Evolutionary conservation across 1,140 invertebrate species (phyloP), one percentile per base, ranked within the genome.

Genomic region (Lysiphlebus fabarum): DNA sequence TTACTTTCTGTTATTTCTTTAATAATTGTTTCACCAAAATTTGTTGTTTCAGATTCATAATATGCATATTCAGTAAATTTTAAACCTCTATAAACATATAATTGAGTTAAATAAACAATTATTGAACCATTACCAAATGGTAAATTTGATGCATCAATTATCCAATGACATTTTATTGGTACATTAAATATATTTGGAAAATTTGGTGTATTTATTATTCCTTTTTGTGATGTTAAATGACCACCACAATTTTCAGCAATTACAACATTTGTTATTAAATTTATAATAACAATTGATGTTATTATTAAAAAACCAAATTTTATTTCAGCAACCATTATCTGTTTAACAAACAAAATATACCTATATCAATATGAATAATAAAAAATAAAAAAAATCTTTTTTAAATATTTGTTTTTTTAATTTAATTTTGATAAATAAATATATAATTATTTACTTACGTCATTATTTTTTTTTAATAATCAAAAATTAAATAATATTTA

Each of bases 21-120:
- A 6, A 86, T 78, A 10, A 86, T 64, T 11, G 75, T 69, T 26
- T 82, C 85, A 2, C 85, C 86, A 43, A 86, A 82, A 67, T 88
- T 88, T 58, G 85, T 85, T 45, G 82, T 81, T 47, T 86, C 86
- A 53, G 71, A 73, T 38, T 89, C 88, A 69, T 90, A 90, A 62
- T 89, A 88, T 60, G 88, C 85, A 68, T 93, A 93, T 69, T 94
- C 91, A 2, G 87, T 90, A 70, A 94, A 90, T 37, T 82, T 85
- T 0, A 95, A 77, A 0, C 90, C 91, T 65, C 87, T 87, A 50
- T 87, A 87, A 33, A 92, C 88, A 76, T 90, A 95, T 36, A 93
- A 84, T 68, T 95, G 93, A 0, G 91, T 95, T 61, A 95, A 82
- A 71, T 95, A 95, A 33, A 95, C 82, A 41, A 91, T 84, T 65